Base-by-base conservation (phyloP, 2,797 vertebrate genomes). In the Acestrorhynchus altus region DNA sequence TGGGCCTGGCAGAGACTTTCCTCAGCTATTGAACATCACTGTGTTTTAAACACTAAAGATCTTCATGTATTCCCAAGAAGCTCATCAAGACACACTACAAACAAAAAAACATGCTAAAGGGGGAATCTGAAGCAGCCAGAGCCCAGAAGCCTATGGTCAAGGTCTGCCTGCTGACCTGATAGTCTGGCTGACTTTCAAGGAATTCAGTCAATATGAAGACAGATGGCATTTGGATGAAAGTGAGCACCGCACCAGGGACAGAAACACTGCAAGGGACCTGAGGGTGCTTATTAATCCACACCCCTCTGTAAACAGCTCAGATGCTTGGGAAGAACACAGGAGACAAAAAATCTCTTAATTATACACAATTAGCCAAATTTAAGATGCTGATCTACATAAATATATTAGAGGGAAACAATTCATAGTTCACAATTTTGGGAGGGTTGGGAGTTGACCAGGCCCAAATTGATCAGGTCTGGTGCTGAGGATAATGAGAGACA, bases 321-420 rank as follows among this genome's bases (percentile, higher is more conserved):
- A 72, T 61, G 64, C 44, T 68, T 51, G 63, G 18, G 10, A 15
- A 24, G 31, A 76, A 57, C 72, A 83, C 76, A 83, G 15, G 28
- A 6, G 26, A 16, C 69, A 7, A 8, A 49, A 70, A 83, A 60
- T 60, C 76, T 83, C 49, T 51, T 83, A 86, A 84, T 87, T 83
- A 81, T 52, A 83, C 80, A 77, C 83, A 84, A 88, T 85, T 67
- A 31, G 59, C 75, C 81, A 40, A 87, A 83, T 69, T 80, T 24
- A 59, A 77, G 47, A 73, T 78, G 84, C 71, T 49, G 22, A 28
- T 54, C n/a, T 20, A 7, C 65, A 52, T 83, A 83, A 86, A 54
- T 76, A 66, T 76, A 86, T 87, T 85, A 80, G 70, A 77, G 9
- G 22, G 69, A 72, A 66, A 75, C 4, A 72, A 78, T 13, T 6